These are phyloP conservation scores for Scomberomorus guttatus DNA, from an alignment of 2,797 vertebrate species.

Conservation along the genomic window DNA sequence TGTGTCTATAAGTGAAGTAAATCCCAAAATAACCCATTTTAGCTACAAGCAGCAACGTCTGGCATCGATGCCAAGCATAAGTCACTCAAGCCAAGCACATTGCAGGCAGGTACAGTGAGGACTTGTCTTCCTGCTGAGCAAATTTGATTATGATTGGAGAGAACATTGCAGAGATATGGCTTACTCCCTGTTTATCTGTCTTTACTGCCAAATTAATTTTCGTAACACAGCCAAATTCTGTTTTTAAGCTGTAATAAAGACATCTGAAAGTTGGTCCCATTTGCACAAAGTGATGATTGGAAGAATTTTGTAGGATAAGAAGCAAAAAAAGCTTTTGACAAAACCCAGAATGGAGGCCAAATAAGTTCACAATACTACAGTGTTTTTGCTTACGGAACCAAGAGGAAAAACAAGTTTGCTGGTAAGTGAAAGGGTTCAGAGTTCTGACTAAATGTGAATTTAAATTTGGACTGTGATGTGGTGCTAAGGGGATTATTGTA, in stretches of 20 bases:
- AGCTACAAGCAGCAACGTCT: not conserved
- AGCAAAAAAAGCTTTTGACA: constrained; percentile 1
- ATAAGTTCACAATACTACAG: not conserved
- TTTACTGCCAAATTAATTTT: constrained; percentile 50
- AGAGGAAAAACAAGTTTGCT: not conserved
- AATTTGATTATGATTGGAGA: constrained; percentile 30
- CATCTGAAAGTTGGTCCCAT: not conserved
- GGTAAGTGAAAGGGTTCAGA: not conserved
- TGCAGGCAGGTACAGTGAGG: constrained; percentile 1
- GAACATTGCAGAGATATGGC: constrained; percentile 20
- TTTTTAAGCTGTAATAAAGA: constrained; percentile 29
- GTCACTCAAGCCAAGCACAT: constrained; percentile 15
- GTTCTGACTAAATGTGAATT: not conserved
- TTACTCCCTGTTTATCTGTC: constrained; percentile 20
- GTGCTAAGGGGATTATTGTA: not conserved
- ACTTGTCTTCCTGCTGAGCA: constrained; percentile 1
- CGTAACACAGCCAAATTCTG: constrained; percentile 19
- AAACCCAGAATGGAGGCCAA: not conserved
- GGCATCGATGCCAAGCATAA: not conserved
- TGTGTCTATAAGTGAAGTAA: not conserved
- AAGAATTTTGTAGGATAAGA: not conserved
- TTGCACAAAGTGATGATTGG: constrained; percentile 9
- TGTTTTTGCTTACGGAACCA: not conserved
- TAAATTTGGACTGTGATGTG: not conserved
- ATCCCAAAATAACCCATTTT: not conserved